Evolutionary conservation across 2,113 vertebrate genomes (phyloP).

Genomic region (Orientallactaga bullata): DNA sequence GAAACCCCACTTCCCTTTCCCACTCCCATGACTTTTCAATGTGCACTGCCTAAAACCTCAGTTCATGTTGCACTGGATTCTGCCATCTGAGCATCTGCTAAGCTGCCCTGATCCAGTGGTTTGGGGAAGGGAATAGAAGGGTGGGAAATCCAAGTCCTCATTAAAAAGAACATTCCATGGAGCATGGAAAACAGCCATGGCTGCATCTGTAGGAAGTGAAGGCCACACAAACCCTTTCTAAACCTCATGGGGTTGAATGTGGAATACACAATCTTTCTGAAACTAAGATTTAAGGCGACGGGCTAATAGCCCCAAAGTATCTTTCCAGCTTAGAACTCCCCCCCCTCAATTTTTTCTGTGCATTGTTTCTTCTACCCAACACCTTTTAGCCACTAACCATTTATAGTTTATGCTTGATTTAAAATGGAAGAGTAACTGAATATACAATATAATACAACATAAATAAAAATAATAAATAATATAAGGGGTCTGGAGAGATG

Average conservation of each 20-base stretch:
- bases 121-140: not conserved
- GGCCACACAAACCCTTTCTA: accelerated
- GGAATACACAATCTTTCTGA: not conserved
- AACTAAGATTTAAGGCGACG: not conserved
- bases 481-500: not conserved
- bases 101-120: not conserved
- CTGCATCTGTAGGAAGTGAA: not conserved
- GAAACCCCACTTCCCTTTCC: not conserved
- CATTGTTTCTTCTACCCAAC: not conserved
- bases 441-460: not conserved
- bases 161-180: not conserved
- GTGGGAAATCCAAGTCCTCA: not conserved
- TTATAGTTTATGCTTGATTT: not conserved
- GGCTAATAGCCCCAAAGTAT: not conserved
- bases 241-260: not conserved
- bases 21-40: not conserved
- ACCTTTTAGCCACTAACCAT: not conserved
- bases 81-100: not conserved
- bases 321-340: not conserved
- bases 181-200: not conserved
- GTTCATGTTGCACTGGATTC: not conserved
- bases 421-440: not conserved
- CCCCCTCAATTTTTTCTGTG: not conserved
- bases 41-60: not conserved
- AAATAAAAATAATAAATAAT: not conserved